Conservation (phyloP, 2,113 vertebrate genomes). For the Dascyllus trimaculatus region DNA sequence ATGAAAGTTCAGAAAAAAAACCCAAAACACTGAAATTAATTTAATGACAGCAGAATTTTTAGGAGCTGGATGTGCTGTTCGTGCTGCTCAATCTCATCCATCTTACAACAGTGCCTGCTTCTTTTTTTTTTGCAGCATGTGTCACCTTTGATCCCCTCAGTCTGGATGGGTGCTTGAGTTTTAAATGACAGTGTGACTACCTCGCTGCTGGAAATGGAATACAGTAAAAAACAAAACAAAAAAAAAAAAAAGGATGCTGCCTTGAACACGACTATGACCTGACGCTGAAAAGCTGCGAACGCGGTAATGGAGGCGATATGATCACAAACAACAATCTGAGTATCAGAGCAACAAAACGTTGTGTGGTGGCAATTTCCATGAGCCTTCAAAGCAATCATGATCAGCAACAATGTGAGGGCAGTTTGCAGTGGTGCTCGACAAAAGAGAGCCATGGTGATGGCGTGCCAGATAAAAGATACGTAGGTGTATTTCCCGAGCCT, state of each 20-base stretch:
- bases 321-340: conserved; percentile 9
- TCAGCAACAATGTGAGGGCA: conserved; percentile 11
- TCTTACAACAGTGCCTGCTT: conserved; percentile 11
- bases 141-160: conserved; percentile 33
- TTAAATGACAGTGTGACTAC: neutral
- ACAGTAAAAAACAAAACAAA: neutral
- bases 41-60: conserved; percentile 6
- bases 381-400: conserved; percentile 12
- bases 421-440: conserved; percentile 16
- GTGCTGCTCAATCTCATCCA: neutral
- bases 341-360: neutral
- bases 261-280: conserved; percentile 30
- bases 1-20: conserved; percentile 13
- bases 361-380: conserved; percentile 6
- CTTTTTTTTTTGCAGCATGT: neutral
- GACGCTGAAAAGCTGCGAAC: neutral
- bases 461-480: conserved; percentile 7
- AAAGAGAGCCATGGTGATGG: conserved; percentile 18
- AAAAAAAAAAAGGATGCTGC: neutral
- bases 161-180: conserved; percentile 22
- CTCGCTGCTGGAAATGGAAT: neutral
- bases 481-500: conserved; percentile 23
- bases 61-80: neutral
- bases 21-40: neutral
- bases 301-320: neutral